Percentiles rank a stretch among this genome's conserved stretches.
phyloP scores from a whole-genome alignment of 2,797 vertebrate species.

The Sebastes itinus region DNA sequence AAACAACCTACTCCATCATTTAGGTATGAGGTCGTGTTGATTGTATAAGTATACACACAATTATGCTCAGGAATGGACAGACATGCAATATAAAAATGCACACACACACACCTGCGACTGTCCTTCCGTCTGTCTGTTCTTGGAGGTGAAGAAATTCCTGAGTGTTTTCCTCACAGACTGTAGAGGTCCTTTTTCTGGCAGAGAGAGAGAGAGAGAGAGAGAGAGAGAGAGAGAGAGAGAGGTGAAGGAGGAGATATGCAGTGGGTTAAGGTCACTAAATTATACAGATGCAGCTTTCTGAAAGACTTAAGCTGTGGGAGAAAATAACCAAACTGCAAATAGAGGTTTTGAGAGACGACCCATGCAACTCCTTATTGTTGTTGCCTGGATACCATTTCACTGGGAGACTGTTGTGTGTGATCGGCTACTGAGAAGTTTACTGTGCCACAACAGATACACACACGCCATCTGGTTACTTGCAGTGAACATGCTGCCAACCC shows the following conservation, averaged over 20 bases:
- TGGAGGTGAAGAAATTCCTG: constrained; percentile 70
- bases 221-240: not conserved
- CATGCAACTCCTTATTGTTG: not conserved
- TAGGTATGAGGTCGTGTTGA: not conserved
- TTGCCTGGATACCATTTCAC: constrained; percentile 64
- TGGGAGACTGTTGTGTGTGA: constrained; percentile 1
- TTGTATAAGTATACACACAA: not conserved
- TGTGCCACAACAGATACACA: not conserved
- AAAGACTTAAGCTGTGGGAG: not conserved
- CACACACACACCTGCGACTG: constrained; percentile 64
- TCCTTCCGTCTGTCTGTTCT: constrained; percentile 50
- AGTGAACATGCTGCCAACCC: constrained; percentile 1
- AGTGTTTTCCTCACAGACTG: constrained; percentile 75
- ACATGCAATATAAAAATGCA: not conserved
- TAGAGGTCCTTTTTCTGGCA: constrained; percentile 70
- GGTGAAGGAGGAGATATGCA: not conserved
- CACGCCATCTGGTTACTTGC: constrained; percentile 46
- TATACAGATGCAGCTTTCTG: constrained; percentile 17
- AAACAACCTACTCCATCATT: not conserved
- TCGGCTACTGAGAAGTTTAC: constrained; percentile 19
- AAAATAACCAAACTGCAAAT: constrained; percentile 12
- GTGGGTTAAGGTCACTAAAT: constrained; percentile 22
- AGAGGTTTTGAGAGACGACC: not conserved
- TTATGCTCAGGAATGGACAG: not conserved
- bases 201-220: not conserved